Evolutionary conservation across 2,888 invertebrate genomes (phyloP).

Genomic region (Andricus curvator): DNA sequence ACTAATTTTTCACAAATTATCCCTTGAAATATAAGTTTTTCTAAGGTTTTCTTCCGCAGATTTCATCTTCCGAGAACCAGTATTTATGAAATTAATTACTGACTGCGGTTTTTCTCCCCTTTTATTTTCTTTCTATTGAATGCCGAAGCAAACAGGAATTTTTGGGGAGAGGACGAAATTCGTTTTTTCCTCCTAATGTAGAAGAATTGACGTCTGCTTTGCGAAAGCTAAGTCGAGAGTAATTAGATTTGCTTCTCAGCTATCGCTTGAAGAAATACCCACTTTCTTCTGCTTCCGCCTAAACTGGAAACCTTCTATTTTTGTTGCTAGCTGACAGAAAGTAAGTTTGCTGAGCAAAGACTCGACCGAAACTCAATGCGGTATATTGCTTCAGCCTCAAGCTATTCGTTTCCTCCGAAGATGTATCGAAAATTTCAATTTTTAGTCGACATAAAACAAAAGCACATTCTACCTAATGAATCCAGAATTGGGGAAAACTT

Average conservation of each 20-base stretch:
- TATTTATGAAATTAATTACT: background rate
- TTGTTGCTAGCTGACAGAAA: background rate
- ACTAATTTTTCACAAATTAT: background rate
- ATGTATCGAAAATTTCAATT: slow-evolving; percentile 1
- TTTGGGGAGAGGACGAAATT: background rate
- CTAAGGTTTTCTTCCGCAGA: background rate
- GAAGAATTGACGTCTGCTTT: background rate
- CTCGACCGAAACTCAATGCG: background rate
- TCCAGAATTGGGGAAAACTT: too few relatives aligned
- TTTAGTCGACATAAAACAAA: background rate
- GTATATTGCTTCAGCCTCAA: slow-evolving; percentile 20
- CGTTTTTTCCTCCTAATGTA: background rate
- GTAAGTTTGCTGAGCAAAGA: slow-evolving; percentile 4
- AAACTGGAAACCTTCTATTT: background rate
- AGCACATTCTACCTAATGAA: background rate
- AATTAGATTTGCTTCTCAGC: background rate
- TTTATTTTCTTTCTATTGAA: background rate
- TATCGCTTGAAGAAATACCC: background rate
- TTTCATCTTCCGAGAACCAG: background rate
- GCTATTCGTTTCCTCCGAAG: background rate
- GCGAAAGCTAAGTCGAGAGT: background rate
- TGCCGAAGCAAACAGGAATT: background rate
- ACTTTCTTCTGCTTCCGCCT: background rate
- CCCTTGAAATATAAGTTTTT: background rate
- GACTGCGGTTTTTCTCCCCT: background rate